A percentile compares a stretch with the other conserved stretches of the same genome.
Evolutionary conservation across 2,888 invertebrate species (phyloP).

Genomic region (Sphecodes monilicornis): DNA sequence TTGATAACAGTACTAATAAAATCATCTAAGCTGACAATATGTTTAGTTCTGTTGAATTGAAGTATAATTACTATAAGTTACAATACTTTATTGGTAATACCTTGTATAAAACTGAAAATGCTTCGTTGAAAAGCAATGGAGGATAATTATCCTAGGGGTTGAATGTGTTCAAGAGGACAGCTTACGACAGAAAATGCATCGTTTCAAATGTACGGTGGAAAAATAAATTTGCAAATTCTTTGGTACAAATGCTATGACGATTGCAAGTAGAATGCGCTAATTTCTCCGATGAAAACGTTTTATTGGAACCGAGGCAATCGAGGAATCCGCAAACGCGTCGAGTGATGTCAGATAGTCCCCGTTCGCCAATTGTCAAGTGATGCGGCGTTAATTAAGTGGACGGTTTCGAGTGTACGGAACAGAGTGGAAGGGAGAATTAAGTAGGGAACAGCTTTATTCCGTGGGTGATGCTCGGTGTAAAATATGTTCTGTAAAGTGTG

Average conservation of each 20-base stretch:
- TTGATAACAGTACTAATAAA: neutral
- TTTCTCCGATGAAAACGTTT: neutral
- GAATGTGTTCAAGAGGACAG: neutral
- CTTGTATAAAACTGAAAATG: neutral
- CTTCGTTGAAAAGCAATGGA: neutral
- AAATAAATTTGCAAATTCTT: neutral
- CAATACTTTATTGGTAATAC: neutral
- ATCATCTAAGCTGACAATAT: neutral
- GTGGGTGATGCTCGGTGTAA: slow-evolving; percentile 79
- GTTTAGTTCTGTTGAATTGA: neutral
- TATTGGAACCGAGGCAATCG: neutral
- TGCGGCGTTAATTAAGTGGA: slow-evolving; percentile 47
- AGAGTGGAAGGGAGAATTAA: slow-evolving; percentile 66
- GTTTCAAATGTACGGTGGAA: neutral
- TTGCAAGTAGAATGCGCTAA: neutral
- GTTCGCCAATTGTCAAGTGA: slow-evolving; percentile 45
- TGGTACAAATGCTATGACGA: neutral
- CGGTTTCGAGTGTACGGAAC: slow-evolving; percentile 57
- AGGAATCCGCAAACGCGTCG: slow-evolving; percentile 11
- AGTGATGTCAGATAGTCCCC: slow-evolving; percentile 47
- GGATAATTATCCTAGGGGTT: neutral
- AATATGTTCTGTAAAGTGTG: slow-evolving; percentile 73
- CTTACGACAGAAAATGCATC: too few relatives aligned
- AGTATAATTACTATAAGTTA: neutral
- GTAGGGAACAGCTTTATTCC: slow-evolving; percentile 79